Evolutionary conservation across 2,888 invertebrate species (phyloP).

Genomic region (Eupithecia dodoneata): DNA sequence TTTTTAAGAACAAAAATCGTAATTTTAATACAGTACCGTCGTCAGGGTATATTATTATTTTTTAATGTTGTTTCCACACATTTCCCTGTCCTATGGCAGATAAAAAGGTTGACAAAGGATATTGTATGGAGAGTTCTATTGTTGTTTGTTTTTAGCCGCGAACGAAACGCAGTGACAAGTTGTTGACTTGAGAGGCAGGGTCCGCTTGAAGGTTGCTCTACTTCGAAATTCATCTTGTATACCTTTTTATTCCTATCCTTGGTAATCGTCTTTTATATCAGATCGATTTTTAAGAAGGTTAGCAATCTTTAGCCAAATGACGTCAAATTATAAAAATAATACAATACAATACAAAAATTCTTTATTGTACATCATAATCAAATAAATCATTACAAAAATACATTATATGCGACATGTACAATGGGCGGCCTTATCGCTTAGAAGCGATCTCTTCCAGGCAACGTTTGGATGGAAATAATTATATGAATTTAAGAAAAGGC

Average conservation of each 20-base stretch:
- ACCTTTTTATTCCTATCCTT: neutral
- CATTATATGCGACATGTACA: too few relatives aligned
- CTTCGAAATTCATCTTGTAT: constrained; percentile 28
- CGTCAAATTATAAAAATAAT: too few relatives aligned
- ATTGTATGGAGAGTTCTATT: constrained; percentile 81
- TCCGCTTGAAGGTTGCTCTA: constrained; percentile 59
- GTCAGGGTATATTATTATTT: neutral
- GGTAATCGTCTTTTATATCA: neutral
- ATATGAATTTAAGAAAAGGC: too few relatives aligned
- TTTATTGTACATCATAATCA: too few relatives aligned
- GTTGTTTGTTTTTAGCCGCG: constrained; percentile 79
- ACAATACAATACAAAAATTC: too few relatives aligned
- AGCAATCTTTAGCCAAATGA: neutral
- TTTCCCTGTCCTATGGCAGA: constrained; percentile 62
- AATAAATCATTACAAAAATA: too few relatives aligned
- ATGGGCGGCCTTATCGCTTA: too few relatives aligned
- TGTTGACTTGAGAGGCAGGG: constrained; percentile 66
- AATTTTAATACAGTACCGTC: neutral
- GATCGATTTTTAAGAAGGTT: neutral
- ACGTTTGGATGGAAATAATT: too few relatives aligned
- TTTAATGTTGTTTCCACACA: constrained; percentile 43
- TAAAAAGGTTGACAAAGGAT: constrained; percentile 82
- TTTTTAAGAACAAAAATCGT: neutral
- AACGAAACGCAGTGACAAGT: constrained; percentile 74
- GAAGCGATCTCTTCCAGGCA: too few relatives aligned